A percentile compares a stretch with the other conserved stretches of the same genome.
These are phyloP conservation scores for Drosophila cracens DNA, from an alignment of 2,888 invertebrate genomes.

Conservation along the genomic window DNA sequence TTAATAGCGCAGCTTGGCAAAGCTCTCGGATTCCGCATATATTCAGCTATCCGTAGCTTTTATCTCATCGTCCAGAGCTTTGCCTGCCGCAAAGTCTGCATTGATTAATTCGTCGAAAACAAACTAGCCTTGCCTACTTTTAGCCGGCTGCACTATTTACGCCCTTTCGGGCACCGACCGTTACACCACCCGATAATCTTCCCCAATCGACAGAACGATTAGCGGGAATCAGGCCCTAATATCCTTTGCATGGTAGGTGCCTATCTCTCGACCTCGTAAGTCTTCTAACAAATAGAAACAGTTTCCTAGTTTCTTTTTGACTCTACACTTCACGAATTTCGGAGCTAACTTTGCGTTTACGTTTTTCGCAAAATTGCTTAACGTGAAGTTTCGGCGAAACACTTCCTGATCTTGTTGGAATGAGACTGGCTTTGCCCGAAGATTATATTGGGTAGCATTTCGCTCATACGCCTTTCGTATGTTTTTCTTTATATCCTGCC, in stretches of 20 bases:
- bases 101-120: no score
- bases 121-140: no score
- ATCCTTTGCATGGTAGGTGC: no score
- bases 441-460: neutral
- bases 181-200: conserved; percentile 14
- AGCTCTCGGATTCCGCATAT: accelerated
- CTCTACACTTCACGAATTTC: neutral
- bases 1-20: no score
- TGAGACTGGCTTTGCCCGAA: neutral
- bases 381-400: neutral
- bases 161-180: neutral
- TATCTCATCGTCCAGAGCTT: no score
- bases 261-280: no score
- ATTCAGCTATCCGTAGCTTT: no score
- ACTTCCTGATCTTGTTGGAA: neutral
- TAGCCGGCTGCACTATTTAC: no score
- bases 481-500: neutral
- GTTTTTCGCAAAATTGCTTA: conserved; percentile 1
- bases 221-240: no score
- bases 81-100: no score
- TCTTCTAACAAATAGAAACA: no score
- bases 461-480: neutral
- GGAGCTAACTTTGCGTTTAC: neutral
- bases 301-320: no score
- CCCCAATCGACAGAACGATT: conserved; percentile 1